phyloP scores from a whole-genome alignment of 2,113 vertebrate species.

The Istiophorus platypterus region DNA sequence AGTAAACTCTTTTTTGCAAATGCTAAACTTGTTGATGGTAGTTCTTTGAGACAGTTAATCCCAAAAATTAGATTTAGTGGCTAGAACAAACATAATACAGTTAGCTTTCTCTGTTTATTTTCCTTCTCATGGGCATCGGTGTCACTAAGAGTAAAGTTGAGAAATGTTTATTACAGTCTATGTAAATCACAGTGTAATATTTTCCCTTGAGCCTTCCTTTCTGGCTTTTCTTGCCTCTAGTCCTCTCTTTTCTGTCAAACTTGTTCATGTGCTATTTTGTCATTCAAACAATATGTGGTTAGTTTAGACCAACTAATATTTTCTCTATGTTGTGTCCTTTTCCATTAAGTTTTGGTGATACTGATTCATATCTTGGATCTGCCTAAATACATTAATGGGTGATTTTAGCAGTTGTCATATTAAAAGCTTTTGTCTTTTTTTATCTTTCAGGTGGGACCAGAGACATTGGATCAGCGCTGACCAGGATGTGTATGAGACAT shows the following conservation, averaged over 20 bases:
- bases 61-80: neutral
- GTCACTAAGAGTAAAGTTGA: neutral
- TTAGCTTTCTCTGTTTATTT: neutral
- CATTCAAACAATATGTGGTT: neutral
- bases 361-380: conserved; percentile 4
- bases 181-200: neutral
- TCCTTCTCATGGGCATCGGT: neutral
- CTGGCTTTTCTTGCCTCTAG: neutral
- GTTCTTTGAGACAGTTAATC: neutral
- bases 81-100: neutral
- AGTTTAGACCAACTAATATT: neutral
- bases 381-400: neutral
- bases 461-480: conserved; percentile 95
- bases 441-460: conserved; percentile 90
- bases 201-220: neutral
- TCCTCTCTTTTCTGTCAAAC: neutral
- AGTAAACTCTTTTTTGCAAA: neutral
- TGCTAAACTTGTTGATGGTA: neutral
- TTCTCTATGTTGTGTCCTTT: neutral
- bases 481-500: conserved; percentile 98
- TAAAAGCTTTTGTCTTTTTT: conserved; percentile 7
- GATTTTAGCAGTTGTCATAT: neutral
- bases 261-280: neutral
- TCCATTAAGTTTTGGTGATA: neutral
- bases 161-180: neutral